These are phyloP conservation scores for Aeoliscus strigatus DNA, from an alignment of 2,797 vertebrate genomes.

Conservation along the genomic window DNA sequence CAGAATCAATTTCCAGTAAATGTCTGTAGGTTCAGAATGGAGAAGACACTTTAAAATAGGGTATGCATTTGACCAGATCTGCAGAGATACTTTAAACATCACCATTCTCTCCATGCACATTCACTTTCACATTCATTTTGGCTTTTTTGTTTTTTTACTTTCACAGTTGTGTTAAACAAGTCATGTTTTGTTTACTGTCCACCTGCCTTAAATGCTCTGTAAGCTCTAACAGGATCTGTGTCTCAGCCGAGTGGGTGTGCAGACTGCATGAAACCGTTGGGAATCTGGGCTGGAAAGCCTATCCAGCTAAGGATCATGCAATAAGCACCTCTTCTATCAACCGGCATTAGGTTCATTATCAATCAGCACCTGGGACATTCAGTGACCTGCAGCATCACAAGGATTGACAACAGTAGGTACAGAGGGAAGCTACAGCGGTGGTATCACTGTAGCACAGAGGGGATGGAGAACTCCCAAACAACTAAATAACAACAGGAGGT, in stretches of 20 bases:
- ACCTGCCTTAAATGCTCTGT: not conserved
- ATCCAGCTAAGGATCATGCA: conserved; percentile 17
- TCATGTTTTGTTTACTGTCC: not conserved
- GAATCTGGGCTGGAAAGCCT: conserved; percentile 29
- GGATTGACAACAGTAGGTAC: too few relatives aligned
- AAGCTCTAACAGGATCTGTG: conserved; percentile 2
- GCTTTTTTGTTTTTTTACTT: too few relatives aligned
- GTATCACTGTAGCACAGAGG: too few relatives aligned
- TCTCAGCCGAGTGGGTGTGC: conserved; percentile 25
- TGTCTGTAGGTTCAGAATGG: conserved; percentile 52
- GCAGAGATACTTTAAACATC: conserved; percentile 20
- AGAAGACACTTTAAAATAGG: conserved; percentile 41
- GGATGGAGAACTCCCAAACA: not conserved
- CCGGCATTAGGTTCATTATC: conserved; percentile 27
- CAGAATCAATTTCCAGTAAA: conserved; percentile 72
- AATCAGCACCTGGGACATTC: conserved; percentile 7
- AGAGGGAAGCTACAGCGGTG: too few relatives aligned
- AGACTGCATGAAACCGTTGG: conserved; percentile 29
- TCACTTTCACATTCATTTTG: too few relatives aligned
- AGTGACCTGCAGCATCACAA: too few relatives aligned
- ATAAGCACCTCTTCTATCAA: conserved; percentile 22
- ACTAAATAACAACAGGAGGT: not conserved
- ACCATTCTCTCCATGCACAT: too few relatives aligned
- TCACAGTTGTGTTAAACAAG: too few relatives aligned
- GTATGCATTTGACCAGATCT: conserved; percentile 28